These are phyloP conservation scores for Molanna angustata DNA, from an alignment of 2,888 invertebrate genomes.

Conservation along the genomic window DNA sequence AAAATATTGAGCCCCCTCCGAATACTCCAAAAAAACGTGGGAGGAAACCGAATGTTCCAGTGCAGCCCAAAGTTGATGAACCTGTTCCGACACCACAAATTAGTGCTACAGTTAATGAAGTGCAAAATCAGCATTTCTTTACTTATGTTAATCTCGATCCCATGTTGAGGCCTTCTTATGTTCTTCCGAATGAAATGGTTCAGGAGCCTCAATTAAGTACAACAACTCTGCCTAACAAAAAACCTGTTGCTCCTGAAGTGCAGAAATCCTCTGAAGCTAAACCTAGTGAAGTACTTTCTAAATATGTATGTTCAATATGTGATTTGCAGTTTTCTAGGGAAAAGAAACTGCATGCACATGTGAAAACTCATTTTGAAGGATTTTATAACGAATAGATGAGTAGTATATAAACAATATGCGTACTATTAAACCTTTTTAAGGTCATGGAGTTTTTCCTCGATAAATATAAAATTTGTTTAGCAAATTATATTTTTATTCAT, in stretches of 20 bases:
- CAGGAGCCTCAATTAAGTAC: conserved; percentile 52
- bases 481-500: too few relatives aligned
- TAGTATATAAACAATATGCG: too few relatives aligned
- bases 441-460: too few relatives aligned
- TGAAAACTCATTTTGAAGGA: conserved; percentile 38
- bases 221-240: conserved; percentile 37
- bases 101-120: conserved; percentile 38
- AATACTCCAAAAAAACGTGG: conserved; percentile 7
- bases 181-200: conserved; percentile 47
- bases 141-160: conserved; percentile 53
- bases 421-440: too few relatives aligned
- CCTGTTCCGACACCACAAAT: conserved; percentile 41
- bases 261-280: conserved; percentile 1
- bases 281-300: conserved; percentile 32
- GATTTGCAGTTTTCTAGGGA: conserved; percentile 45
- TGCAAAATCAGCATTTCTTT: conserved; percentile 41
- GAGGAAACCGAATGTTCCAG: neutral
- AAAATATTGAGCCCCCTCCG: neutral
- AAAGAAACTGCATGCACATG: conserved; percentile 47
- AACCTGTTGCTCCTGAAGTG: neutral
- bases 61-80: neutral
- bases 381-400: conserved; percentile 16
- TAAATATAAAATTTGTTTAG: too few relatives aligned
- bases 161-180: conserved; percentile 43
- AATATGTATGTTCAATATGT: conserved; percentile 49